These are phyloP conservation scores for Hermodice carunculata DNA, from an alignment of 2,888 invertebrate species.

Conservation along the genomic window DNA sequence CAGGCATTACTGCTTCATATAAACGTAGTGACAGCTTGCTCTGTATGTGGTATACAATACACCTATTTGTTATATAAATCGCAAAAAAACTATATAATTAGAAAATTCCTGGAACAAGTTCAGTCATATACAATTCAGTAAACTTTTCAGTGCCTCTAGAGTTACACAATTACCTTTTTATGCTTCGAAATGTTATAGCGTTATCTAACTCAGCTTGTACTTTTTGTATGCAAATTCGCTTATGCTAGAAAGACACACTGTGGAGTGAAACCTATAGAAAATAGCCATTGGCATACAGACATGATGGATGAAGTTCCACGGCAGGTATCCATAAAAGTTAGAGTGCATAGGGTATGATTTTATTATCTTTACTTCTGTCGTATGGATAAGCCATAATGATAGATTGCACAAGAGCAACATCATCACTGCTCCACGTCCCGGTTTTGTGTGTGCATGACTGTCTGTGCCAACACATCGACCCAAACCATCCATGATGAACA, in stretches of 20 bases:
- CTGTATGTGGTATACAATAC: too few species aligned
- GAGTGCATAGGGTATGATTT: constrained; percentile 75
- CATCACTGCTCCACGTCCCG: constrained; percentile 76
- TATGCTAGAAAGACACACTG: constrained; percentile 68
- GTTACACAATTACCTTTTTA: too few species aligned
- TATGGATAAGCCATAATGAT: constrained; percentile 78
- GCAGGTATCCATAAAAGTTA: constrained; percentile 75
- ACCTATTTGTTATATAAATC: too few species aligned
- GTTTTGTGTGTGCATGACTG: constrained; percentile 64
- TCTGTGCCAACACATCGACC: constrained; percentile 67
- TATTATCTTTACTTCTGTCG: constrained; percentile 77
- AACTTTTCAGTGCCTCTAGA: too few species aligned
- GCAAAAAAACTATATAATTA: too few species aligned
- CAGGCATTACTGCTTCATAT: too few species aligned
- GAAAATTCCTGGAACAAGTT: too few species aligned
- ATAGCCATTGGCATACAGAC: constrained; percentile 76
- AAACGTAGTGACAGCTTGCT: too few species aligned
- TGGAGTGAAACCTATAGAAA: constrained; percentile 68
- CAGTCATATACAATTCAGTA: too few species aligned
- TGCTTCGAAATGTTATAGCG: too few species aligned
- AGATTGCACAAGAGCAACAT: constrained; percentile 77
- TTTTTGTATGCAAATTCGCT: constrained; percentile 68
- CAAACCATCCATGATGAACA: constrained; percentile 65
- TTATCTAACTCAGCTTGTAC: too few species aligned
- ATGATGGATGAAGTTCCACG: constrained; percentile 77